Evolutionary conservation across 2,888 invertebrate genomes (phyloP).

Genomic region (Branchipolynoe longqiensis): DNA sequence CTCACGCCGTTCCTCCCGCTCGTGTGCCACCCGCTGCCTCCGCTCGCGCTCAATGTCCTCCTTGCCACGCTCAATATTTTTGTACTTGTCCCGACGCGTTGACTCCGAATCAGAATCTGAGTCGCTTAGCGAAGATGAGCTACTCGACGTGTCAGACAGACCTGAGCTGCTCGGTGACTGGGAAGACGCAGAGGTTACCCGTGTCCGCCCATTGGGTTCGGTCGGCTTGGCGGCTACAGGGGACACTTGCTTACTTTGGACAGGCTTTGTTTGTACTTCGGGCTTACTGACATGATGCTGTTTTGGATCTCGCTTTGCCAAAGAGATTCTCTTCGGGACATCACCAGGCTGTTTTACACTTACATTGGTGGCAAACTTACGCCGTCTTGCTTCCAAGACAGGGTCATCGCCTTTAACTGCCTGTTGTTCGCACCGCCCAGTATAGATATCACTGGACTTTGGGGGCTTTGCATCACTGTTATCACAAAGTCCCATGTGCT

Average conservation of each 20-base stretch:
- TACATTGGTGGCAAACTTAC: background rate
- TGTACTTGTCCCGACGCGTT: constrained; percentile 7
- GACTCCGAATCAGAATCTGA: constrained; percentile 2
- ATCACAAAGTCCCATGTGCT: too few relatives aligned
- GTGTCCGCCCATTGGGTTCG: too few relatives aligned
- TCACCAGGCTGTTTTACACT: background rate
- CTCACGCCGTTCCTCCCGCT: constrained; percentile 3
- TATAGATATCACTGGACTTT: too few relatives aligned
- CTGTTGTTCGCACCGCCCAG: background rate
- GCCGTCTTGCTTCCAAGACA: constrained; percentile 1
- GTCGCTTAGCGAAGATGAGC: background rate
- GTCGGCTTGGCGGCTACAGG: too few relatives aligned
- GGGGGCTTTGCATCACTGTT: too few relatives aligned
- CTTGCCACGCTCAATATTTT: background rate
- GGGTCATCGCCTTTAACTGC: background rate
- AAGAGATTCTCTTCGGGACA: background rate
- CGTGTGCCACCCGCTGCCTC: background rate
- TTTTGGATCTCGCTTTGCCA: background rate
- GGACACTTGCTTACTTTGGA: background rate
- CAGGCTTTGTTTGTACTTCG: background rate
- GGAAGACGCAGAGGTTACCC: too few relatives aligned
- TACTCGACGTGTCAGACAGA: background rate
- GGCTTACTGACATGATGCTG: background rate
- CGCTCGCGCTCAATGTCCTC: constrained; percentile 49
- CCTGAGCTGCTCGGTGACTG: background rate